Evolutionary conservation across 1,140 invertebrate genomes (phyloP).

Genomic region (Arctopsyche grandis): DNA sequence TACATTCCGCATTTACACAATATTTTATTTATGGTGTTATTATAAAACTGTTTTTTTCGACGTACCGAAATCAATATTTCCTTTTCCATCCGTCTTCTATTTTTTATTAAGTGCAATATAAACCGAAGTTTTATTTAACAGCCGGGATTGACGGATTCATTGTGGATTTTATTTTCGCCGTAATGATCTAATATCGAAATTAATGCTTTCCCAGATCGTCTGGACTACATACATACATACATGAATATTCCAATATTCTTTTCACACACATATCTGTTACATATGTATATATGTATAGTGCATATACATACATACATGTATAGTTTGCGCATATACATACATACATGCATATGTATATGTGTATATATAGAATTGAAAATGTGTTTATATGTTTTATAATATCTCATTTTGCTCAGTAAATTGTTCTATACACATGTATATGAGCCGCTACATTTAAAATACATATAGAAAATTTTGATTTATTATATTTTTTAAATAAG

Average conservation of each 20-base stretch:
- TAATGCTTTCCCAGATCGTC: no score
- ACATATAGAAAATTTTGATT: no score
- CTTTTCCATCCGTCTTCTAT: neutral
- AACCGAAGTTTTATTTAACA: no score
- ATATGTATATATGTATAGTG: no score
- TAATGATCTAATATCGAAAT: no score
- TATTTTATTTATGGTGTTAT: conserved; percentile 26
- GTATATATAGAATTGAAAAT: neutral
- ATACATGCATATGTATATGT: neutral
- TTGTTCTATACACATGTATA: neutral
- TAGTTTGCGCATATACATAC: neutral
- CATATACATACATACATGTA: neutral
- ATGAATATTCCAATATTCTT: no score
- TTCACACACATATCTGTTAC: no score
- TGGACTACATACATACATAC: neutral
- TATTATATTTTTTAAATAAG: no score
- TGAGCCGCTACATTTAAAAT: neutral
- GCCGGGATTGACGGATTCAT: no score
- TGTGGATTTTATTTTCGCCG: no score
- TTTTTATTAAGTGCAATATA: no score
- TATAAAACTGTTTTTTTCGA: neutral
- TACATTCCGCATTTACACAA: conserved; percentile 16
- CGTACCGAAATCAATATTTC: neutral
- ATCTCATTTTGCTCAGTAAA: no score
- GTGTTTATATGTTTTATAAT: neutral